phyloP scores from a whole-genome alignment of 2,888 invertebrate species.

The Glyphotaelius pellucidus region DNA sequence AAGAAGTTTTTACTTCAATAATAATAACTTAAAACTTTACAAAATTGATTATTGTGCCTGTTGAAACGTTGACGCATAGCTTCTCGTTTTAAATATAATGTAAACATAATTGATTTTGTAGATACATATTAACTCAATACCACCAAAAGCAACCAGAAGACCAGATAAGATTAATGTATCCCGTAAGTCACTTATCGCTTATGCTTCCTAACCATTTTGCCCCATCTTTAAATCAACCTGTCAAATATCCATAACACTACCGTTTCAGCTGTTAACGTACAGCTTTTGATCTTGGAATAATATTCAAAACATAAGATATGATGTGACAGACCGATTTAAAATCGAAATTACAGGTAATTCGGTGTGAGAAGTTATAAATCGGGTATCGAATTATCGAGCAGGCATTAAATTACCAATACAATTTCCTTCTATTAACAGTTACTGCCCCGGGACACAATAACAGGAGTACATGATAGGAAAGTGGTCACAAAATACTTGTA shows the following conservation, averaged over 20 bases:
- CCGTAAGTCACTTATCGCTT: neutral
- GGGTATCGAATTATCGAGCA: slow-evolving; percentile 31
- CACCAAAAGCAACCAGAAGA: neutral
- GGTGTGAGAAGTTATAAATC: slow-evolving; percentile 28
- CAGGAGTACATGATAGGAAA: slow-evolving; percentile 29
- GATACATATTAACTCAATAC: neutral
- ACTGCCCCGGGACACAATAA: slow-evolving; percentile 26
- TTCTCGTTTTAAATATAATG: neutral
- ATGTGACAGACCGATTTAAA: slow-evolving; percentile 15
- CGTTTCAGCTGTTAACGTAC: neutral
- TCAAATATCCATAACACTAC: neutral
- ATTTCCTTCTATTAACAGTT: slow-evolving; percentile 49
- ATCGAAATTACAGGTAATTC: slow-evolving; percentile 21
- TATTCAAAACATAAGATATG: slow-evolving; percentile 1
- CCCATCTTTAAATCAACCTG: neutral
- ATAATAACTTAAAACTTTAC: neutral
- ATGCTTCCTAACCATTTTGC: neutral
- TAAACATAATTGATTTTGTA: neutral
- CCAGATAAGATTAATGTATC: neutral
- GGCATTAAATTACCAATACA: slow-evolving; percentile 49
- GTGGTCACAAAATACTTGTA: slow-evolving; percentile 35
- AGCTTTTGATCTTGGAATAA: neutral
- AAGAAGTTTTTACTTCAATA: no score
- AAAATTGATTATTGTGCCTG: neutral
- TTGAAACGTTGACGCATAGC: neutral